Percentiles rank a stretch among this genome's conserved stretches.
These are phyloP conservation scores for Petrolisthes manimaculis DNA, from an alignment of 2,888 invertebrate genomes.

Conservation along the genomic window DNA sequence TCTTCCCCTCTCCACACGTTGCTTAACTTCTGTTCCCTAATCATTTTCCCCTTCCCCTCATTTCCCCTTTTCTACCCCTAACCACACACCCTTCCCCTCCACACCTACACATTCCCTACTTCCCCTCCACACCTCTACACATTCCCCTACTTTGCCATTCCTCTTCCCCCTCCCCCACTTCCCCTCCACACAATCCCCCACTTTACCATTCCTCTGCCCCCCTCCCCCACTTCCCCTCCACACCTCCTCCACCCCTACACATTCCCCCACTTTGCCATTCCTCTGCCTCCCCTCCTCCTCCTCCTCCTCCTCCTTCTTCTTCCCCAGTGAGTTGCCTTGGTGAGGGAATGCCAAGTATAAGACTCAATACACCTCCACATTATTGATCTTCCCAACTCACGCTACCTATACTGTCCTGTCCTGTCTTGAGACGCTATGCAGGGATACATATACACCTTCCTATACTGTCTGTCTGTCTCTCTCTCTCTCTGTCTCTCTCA, in stretches of 20 bases:
- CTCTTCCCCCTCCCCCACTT: neutral
- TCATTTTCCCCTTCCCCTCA: no score
- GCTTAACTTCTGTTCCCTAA: neutral
- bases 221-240: neutral
- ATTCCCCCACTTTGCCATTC: no score
- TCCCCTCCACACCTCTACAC: no score
- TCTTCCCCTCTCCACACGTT: neutral
- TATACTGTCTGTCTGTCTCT: neutral
- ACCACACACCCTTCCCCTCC: neutral
- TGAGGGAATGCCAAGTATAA: no score
- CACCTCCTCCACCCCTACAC: neutral
- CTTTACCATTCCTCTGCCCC: slow-evolving; percentile 13
- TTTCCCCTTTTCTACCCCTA: neutral
- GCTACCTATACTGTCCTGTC: no score
- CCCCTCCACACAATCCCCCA: neutral
- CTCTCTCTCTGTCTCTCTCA: neutral
- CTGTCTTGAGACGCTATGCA: no score
- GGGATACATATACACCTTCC: no score
- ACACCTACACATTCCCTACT: neutral
- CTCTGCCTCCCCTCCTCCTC: no score
- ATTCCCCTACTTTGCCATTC: no score
- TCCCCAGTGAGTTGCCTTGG: no score
- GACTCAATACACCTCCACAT: no score
- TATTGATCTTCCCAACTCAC: no score
- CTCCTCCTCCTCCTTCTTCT: neutral